These are phyloP conservation scores for Nebria ingens DNA, from an alignment of 1,140 invertebrate species.

Conservation along the genomic window DNA sequence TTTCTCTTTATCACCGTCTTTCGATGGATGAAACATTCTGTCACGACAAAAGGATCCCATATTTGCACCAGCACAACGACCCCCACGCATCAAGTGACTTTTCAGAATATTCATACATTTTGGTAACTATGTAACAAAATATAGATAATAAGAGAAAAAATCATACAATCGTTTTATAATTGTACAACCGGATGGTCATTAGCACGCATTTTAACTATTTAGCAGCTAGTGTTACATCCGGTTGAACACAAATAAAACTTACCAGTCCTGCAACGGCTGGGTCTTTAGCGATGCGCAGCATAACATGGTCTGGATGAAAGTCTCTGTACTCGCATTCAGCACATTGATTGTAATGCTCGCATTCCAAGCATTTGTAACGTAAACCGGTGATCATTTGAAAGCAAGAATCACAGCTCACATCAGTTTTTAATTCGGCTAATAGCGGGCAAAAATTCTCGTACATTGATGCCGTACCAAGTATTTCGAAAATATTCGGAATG, in stretches of 20 bases:
- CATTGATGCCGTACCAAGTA: neutral
- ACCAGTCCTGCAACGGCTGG: neutral
- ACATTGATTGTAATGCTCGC: neutral
- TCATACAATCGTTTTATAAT: neutral
- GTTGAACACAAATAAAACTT: neutral
- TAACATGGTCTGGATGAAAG: neutral
- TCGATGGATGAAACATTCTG: neutral
- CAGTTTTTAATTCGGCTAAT: neutral
- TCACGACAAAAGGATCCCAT: neutral
- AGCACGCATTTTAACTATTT: too few species aligned
- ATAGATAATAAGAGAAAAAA: neutral
- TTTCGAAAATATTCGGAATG: neutral
- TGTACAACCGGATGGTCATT: too few species aligned
- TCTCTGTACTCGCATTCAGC: neutral
- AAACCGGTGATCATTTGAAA: neutral
- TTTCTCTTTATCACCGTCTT: slow-evolving; percentile 3
- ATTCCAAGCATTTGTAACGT: neutral
- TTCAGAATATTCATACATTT: neutral
- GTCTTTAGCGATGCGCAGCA: neutral
- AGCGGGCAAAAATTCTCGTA: neutral
- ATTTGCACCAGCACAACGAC: neutral
- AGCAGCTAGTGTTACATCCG: too few species aligned
- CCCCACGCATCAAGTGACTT: neutral
- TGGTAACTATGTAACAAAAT: slow-evolving; percentile 1
- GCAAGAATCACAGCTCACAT: neutral